phyloP scores from a whole-genome alignment of 2,888 invertebrate genomes.

The Phytoseiulus persimilis region DNA sequence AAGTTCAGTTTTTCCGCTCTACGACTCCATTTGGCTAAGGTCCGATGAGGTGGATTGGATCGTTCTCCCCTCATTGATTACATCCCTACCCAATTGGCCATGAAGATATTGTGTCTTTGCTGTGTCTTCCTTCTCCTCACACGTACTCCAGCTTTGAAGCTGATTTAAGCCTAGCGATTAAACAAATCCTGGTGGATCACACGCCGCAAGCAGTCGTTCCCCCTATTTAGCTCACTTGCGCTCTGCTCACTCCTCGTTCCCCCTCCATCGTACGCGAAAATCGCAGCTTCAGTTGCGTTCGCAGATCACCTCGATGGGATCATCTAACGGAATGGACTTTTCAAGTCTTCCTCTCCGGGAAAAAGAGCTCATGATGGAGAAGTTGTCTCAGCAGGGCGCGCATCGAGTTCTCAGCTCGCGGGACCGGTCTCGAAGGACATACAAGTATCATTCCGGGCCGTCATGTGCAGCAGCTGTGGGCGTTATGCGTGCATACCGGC shows the following conservation, averaged over 20 bases:
- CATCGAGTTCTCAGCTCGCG: too few relatives aligned
- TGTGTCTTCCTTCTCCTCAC: background rate
- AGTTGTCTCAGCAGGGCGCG: too few relatives aligned
- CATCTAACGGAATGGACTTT: background rate
- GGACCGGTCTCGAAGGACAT: too few relatives aligned
- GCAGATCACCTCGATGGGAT: background rate
- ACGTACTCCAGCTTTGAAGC: background rate
- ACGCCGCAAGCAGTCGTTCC: slow-evolving; percentile 5
- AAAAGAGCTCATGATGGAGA: too few relatives aligned
- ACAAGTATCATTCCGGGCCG: too few relatives aligned
- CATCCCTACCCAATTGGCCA: background rate
- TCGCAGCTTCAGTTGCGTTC: background rate
- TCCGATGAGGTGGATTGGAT: background rate
- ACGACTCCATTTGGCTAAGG: background rate
- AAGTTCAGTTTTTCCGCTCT: background rate
- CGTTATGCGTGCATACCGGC: background rate
- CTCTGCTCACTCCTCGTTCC: background rate
- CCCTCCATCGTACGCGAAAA: background rate
- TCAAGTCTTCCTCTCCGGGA: background rate
- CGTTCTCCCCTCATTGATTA: background rate
- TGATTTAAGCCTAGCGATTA: background rate
- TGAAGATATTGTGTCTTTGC: background rate
- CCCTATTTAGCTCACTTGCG: background rate
- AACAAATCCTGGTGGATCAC: background rate
- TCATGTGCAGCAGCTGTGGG: background rate